Evolutionary conservation across 2,888 invertebrate genomes (phyloP).

Genomic region (Stenolophus ochropezus): DNA sequence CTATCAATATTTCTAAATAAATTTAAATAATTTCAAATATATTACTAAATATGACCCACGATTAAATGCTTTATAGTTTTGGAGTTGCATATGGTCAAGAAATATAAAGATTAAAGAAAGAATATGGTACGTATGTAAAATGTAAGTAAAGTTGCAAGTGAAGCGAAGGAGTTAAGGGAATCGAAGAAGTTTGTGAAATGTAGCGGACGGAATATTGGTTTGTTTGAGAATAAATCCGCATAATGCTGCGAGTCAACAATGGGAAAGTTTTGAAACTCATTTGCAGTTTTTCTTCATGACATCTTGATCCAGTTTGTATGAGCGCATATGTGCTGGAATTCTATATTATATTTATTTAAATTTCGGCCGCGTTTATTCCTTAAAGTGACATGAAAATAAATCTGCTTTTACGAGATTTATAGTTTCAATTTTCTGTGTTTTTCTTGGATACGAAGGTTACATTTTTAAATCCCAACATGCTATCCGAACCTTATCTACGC

Average conservation of each 20-base stretch:
- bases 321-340: conserved; percentile 33
- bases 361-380: conserved; percentile 46
- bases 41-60: too few relatives aligned
- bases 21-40: too few relatives aligned
- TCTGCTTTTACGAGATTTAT: conserved; percentile 57
- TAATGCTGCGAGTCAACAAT: conserved; percentile 17
- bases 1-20: too few relatives aligned
- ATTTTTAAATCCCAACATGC: conserved; percentile 53
- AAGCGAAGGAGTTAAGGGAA: background rate
- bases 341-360: conserved; percentile 57
- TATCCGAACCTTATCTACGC: conserved; percentile 56
- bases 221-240: background rate
- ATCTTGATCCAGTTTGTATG: conserved; percentile 51
- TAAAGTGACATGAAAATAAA: conserved; percentile 54
- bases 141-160: background rate
- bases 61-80: too few relatives aligned
- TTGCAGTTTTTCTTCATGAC: conserved; percentile 59
- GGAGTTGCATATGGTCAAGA: too few relatives aligned
- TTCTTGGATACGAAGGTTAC: conserved; percentile 49
- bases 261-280: conserved; percentile 56
- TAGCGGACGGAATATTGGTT: background rate
- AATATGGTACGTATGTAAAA: too few relatives aligned
- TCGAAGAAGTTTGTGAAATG: conserved; percentile 17
- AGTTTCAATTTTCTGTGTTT: conserved; percentile 58
- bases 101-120: too few relatives aligned